These are phyloP conservation scores for Mirounga angustirostris DNA, from an alignment of 2,113 vertebrate genomes.

Conservation along the genomic window DNA sequence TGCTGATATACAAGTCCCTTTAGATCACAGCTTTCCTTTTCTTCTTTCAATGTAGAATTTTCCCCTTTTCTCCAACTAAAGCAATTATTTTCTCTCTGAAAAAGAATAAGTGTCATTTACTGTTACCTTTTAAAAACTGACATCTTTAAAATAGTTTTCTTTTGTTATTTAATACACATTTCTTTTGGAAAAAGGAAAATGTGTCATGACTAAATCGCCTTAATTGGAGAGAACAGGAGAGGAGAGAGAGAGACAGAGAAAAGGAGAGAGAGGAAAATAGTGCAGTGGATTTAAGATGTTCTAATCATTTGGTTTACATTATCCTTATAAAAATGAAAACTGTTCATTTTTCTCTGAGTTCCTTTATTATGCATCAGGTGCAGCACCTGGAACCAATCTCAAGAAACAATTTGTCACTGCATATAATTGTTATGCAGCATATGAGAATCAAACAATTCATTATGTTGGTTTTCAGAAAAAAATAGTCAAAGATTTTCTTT, in stretches of 20 bases:
- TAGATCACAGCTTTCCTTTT: background rate
- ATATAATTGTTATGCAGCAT: conserved; percentile 57
- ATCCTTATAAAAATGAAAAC: background rate
- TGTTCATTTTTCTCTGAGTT: background rate
- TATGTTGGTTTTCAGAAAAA: conserved; percentile 41
- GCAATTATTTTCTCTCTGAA: background rate
- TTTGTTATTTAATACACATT: background rate
- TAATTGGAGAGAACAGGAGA: background rate
- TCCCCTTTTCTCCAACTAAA: background rate
- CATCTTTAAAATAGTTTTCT: background rate
- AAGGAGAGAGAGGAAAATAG: background rate
- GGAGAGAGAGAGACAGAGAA: background rate
- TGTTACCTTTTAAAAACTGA: background rate
- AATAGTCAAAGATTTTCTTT: conserved; percentile 20
- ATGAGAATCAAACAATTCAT: conserved; percentile 71
- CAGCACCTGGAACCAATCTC: conserved; percentile 65
- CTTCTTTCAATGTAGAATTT: background rate
- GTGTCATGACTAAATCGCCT: background rate
- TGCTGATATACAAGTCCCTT: background rate
- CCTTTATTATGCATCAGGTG: background rate
- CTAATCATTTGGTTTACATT: conserved; percentile 53
- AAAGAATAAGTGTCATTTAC: background rate
- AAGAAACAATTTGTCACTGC: conserved; percentile 65
- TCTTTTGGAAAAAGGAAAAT: conserved; percentile 39
- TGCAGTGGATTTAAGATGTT: background rate